Evolutionary conservation across 2,888 invertebrate species (phyloP), one percentile per base, ranked within the genome.

Genomic region (Actias luna): DNA sequence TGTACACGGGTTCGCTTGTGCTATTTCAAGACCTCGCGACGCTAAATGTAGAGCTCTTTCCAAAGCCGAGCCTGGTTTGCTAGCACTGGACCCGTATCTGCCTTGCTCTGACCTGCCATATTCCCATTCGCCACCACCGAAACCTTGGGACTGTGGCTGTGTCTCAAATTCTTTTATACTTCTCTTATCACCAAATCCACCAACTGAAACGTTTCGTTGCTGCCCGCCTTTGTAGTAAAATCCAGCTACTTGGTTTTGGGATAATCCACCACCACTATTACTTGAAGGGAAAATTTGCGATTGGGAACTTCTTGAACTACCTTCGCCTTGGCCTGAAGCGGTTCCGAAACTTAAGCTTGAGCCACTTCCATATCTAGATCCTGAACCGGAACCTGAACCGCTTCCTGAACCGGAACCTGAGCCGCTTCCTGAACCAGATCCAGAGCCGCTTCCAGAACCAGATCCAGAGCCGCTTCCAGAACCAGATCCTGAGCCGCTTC

Each of bases 41-140:
- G 89, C 88, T 7, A 90, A 72, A 5, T 79, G 71, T 29, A 88
- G 66, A n/a, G 88, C 90, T 18, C 87, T 86, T 10, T 72, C 74
- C 16, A 88, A 69, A 27, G 84, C 76, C 1, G 80, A 71, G 33
- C 80, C 76, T 2, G 73, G 69, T 16, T 76, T 27, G 22, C 59
- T 72, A 62, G 63, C 29, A 29, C 61, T 59, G 5, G 64, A 59
- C 25, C 69, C 70, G 7, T 63, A 67, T 22, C 62, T 66, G 16
- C 61, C 62, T 61, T 69, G 70, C 4, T 63, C 65, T 27, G 65
- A 62, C 27, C 62, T 57, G 60, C 42, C 64, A 16, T 57, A 55
- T 27, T 72, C 67, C 66, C 63, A 67, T 50, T 72, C 65, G 18
- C 68, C 68, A 31, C 63, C 52, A 5, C 65, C 66, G 12, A 46